These are phyloP conservation scores for Hippolais icterina DNA, from an alignment of 2,113 vertebrate species.

Conservation along the genomic window DNA sequence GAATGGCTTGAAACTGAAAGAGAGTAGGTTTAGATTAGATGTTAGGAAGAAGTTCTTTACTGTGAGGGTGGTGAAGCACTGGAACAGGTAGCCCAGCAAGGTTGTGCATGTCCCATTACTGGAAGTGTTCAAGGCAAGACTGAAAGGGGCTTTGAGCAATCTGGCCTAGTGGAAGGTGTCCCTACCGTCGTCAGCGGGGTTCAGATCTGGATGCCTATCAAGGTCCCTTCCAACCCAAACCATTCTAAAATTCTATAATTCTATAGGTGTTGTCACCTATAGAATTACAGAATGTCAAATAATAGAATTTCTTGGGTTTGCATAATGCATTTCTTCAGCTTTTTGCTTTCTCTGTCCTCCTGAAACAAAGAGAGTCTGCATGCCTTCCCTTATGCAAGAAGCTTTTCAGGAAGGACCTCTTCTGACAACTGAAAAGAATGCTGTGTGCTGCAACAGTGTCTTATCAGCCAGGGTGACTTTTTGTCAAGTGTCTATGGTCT, in stretches of 20 bases:
- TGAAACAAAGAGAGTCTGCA: neutral
- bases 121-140: neutral
- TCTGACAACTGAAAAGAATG: neutral
- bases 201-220: neutral
- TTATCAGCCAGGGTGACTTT: neutral
- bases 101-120: neutral
- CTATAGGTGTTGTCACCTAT: neutral
- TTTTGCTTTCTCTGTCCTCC: neutral
- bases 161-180: neutral
- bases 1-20: neutral
- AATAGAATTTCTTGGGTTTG: neutral
- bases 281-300: neutral
- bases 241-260: neutral
- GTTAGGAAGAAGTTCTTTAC: neutral
- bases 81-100: neutral
- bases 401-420: neutral
- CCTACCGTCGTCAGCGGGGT: rapidly evolving
- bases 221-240: neutral
- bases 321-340: neutral
- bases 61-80: neutral
- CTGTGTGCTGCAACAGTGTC: neutral
- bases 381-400: neutral
- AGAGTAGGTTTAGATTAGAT: neutral
- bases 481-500: neutral
- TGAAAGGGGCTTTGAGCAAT: neutral